Evolutionary conservation across 2,797 vertebrate genomes (phyloP).

Genomic region (Melanotaenia parkinsoni): DNA sequence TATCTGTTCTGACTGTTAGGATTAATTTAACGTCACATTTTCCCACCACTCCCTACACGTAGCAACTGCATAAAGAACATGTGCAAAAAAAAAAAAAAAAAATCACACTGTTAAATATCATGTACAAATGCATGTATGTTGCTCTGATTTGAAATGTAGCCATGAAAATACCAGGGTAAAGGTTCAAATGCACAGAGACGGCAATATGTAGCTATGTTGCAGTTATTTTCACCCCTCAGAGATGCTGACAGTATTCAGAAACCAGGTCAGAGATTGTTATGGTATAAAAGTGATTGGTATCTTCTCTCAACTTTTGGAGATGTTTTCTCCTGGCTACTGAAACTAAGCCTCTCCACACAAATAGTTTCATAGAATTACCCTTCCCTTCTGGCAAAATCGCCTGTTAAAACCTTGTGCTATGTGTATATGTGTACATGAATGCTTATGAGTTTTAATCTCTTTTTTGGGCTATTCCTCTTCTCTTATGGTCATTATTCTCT

Average conservation of each 20-base stretch:
- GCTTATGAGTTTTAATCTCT: conserved; percentile 29
- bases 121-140: not conserved
- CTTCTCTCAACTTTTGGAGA: conserved; percentile 41
- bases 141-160: conserved; percentile 25
- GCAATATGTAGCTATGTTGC: conserved; percentile 53
- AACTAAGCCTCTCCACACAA: conserved; percentile 51
- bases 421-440: conserved; percentile 26
- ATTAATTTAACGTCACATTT: conserved; percentile 45
- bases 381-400: conserved; percentile 53
- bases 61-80: conserved; percentile 1
- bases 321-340: conserved; percentile 57
- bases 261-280: conserved; percentile 62
- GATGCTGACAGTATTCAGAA: conserved; percentile 47
- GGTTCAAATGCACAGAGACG: conserved; percentile 48
- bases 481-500: conserved; percentile 54
- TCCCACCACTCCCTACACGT: conserved; percentile 18
- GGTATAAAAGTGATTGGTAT: conserved; percentile 63
- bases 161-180: conserved; percentile 42
- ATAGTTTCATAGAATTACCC: conserved; percentile 67
- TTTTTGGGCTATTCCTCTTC: conserved; percentile 41
- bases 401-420: conserved; percentile 28
- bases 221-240: conserved; percentile 47
- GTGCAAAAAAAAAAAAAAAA: conserved; percentile 9
- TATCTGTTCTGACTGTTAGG: conserved; percentile 47
- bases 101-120: conserved; percentile 17